These are phyloP conservation scores for Anarrhichthys ocellatus DNA, from an alignment of 2,113 vertebrate species.

Conservation along the genomic window DNA sequence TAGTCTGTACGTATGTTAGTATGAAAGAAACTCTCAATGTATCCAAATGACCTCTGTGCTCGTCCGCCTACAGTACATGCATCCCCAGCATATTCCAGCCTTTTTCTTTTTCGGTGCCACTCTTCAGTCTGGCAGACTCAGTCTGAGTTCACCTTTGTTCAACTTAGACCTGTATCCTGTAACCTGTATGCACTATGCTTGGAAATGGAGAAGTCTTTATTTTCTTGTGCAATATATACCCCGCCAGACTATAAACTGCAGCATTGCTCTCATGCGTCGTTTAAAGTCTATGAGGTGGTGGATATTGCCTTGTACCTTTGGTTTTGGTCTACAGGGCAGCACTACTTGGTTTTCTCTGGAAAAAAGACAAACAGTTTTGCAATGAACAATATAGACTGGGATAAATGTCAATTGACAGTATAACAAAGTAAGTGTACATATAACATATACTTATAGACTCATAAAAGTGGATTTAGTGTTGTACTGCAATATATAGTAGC, in stretches of 20 bases:
- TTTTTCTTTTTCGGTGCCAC: background rate
- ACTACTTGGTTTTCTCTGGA: background rate
- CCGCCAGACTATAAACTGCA: background rate
- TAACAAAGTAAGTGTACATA: background rate
- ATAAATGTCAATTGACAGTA: background rate
- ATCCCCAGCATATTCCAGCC: background rate
- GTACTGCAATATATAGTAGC: background rate
- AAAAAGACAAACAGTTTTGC: background rate
- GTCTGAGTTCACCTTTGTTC: conserved; percentile 3
- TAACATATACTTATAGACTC: background rate
- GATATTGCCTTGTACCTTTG: background rate
- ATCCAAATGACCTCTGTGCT: background rate
- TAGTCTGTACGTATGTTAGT: background rate
- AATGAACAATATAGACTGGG: background rate
- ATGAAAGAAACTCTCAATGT: background rate
- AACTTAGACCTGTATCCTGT: conserved; percentile 3
- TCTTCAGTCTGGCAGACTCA: background rate
- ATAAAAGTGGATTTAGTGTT: background rate
- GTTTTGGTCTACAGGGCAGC: background rate
- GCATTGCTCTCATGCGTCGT: background rate
- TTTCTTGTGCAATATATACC: background rate
- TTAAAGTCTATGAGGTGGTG: background rate
- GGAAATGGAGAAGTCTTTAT: background rate
- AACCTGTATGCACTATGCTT: background rate
- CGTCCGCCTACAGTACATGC: background rate